These are phyloP conservation scores for Solenodon paradoxus DNA, from an alignment of 2,113 vertebrate genomes.

Conservation along the genomic window DNA sequence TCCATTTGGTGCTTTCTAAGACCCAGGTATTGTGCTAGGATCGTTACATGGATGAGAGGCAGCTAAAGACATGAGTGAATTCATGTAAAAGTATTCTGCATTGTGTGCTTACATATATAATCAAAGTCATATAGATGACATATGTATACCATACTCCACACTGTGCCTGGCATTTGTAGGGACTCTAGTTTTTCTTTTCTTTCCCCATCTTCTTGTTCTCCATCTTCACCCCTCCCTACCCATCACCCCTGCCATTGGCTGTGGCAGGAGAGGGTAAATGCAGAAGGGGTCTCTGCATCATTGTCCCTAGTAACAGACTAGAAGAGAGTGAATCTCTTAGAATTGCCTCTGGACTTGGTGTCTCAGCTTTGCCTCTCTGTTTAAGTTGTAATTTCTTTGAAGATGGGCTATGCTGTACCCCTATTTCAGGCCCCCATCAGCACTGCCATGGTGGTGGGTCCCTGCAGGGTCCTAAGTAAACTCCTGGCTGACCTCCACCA, in stretches of 20 bases:
- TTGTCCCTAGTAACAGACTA: background rate
- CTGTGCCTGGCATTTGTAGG: background rate
- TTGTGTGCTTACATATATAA: background rate
- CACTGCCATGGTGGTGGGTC: background rate
- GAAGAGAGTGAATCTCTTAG: background rate
- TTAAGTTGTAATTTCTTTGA: background rate
- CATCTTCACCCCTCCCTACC: background rate
- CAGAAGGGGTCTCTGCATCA: background rate
- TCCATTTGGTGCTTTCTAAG: background rate
- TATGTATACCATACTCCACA: background rate
- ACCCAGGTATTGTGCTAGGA: background rate
- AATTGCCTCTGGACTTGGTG: background rate
- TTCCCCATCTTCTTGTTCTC: background rate
- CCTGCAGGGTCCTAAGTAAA: background rate
- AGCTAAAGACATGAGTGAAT: background rate
- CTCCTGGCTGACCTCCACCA: background rate
- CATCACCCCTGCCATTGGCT: background rate
- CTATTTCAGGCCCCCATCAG: background rate
- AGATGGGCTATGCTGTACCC: background rate
- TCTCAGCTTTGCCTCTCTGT: background rate
- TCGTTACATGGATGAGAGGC: background rate
- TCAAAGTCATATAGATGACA: background rate
- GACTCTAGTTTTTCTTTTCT: background rate
- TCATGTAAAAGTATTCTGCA: background rate
- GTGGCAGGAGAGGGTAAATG: background rate